Evolutionary conservation across 2,888 invertebrate genomes (phyloP), one percentile per base, ranked within the genome.

Genomic region (Heterodera filipjevi): DNA sequence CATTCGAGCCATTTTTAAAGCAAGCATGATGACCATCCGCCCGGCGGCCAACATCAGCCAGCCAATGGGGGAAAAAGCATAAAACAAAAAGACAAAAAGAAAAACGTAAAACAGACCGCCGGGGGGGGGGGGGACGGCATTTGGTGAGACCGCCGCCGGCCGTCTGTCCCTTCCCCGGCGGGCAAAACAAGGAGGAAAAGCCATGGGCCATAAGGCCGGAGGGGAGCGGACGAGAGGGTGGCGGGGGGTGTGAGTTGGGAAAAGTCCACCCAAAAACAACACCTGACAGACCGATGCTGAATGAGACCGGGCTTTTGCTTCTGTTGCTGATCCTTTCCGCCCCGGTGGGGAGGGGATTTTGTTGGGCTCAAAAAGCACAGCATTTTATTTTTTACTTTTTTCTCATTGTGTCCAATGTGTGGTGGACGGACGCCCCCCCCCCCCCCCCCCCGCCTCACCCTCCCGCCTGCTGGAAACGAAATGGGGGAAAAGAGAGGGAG

Each of bases 141-240:
- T 44, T 44, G 44, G 53, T 22, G 53, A 19, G 53, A 14, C 1
- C 0, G 1, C n/a, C 1, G 5, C 6, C 27, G n/a, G 59, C 59
- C 59, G 59, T 59, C 59, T 59, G 59, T 53, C 53, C 59, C 16
- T 6, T n/a, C 6, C 59, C 59, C n/a, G n/a, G 59, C n/a, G 46
- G 46, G 46, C 16, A 49, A 8, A 19, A 49, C 10, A 14, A 59
- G 8, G 8, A 59, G 59, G n/a, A 59, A 59, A 59, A 59, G 59
- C 59, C 59, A 59, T n/a, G n/a, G 59, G 59, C n/a, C 59, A 59
- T 59, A 59, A 59, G 59, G 59, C 59, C 59, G 59, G 59, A 59
- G 59, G 59, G 59, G 59, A n/a, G n/a, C n/a, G n/a, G n/a, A n/a
- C n/a, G n/a, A n/a, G n/a, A n/a, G n/a, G n/a, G n/a, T n/a, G n/a